Percentiles rank a stretch among this genome's conserved stretches.
phyloP scores from a whole-genome alignment of 1,140 invertebrate species.

The Panagrolaimus sp. region DNA sequence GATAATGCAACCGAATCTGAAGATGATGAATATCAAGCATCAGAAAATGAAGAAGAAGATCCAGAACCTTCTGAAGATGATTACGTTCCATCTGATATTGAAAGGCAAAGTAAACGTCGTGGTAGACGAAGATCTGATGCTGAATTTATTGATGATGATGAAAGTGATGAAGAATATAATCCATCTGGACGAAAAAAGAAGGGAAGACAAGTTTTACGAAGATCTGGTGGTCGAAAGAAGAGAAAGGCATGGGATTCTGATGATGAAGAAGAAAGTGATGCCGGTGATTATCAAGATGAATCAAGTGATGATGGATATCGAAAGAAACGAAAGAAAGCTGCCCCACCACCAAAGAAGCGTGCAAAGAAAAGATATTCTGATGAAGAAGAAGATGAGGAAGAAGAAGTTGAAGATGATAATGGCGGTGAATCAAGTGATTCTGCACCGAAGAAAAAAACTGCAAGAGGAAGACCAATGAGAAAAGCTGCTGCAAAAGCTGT shows the following conservation, averaged over 20 bases:
- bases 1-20: slow-evolving; percentile 43
- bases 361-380: not conserved
- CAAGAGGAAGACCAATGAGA: slow-evolving; percentile 34
- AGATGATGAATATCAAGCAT: slow-evolving; percentile 30
- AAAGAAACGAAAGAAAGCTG: no score
- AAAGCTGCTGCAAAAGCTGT: slow-evolving; percentile 30
- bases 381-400: slow-evolving; percentile 12
- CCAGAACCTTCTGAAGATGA: slow-evolving; percentile 34
- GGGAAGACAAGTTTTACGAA: not conserved
- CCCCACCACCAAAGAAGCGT: not conserved
- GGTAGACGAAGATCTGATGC: not conserved
- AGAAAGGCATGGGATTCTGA: slow-evolving; percentile 1
- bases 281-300: not conserved
- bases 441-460: slow-evolving; percentile 15
- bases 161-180: slow-evolving; percentile 16
- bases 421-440: slow-evolving; percentile 11
- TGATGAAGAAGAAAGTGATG: not conserved
- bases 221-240: not conserved
- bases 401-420: no score
- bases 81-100: slow-evolving; percentile 29
- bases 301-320: not conserved
- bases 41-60: slow-evolving; percentile 29
- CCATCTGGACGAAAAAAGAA: not conserved
- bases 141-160: slow-evolving; percentile 11
- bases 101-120: slow-evolving; percentile 14